Conservation (phyloP, 2,888 invertebrate genomes). For the Strigamia maritima region DNA sequence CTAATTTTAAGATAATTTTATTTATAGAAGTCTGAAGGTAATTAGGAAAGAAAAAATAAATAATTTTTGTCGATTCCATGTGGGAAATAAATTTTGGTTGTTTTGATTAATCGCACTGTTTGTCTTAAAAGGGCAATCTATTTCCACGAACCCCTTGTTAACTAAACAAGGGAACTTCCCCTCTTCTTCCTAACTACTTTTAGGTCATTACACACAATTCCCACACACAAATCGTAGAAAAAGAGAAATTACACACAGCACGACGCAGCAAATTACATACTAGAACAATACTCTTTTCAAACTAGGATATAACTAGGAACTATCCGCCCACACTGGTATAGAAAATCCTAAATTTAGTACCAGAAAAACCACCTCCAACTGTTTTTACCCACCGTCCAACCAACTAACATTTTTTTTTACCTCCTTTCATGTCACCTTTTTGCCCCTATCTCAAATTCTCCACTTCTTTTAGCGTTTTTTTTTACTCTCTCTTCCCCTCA, state of each 20-base stretch:
- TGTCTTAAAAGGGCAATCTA: background rate
- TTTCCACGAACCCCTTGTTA: slow-evolving; percentile 26
- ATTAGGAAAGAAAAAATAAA: no score
- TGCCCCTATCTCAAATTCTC: slow-evolving; percentile 12
- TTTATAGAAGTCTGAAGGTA: no score
- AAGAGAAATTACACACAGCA: slow-evolving; percentile 24
- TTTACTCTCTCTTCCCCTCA: background rate
- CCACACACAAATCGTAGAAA: slow-evolving; percentile 21
- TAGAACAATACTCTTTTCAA: slow-evolving; percentile 13
- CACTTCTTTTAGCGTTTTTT: slow-evolving; percentile 2
- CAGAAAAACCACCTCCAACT: slow-evolving; percentile 5
- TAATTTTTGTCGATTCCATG: no score
- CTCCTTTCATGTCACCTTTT: slow-evolving; percentile 17
- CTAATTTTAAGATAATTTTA: no score
- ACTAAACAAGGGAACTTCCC: background rate
- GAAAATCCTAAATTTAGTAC: slow-evolving; percentile 5
- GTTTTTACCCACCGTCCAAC: background rate
- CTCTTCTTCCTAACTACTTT: background rate
- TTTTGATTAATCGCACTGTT: slow-evolving; percentile 17
- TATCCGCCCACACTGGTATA: background rate
- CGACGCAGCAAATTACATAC: background rate
- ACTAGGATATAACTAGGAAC: background rate
- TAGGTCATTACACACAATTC: slow-evolving; percentile 25
- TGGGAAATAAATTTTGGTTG: background rate
- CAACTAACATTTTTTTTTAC: slow-evolving; percentile 9